Evolutionary conservation across 2,797 vertebrate genomes (phyloP), one percentile per base, ranked within the genome.

Genomic region (Bradypus variegatus): DNA sequence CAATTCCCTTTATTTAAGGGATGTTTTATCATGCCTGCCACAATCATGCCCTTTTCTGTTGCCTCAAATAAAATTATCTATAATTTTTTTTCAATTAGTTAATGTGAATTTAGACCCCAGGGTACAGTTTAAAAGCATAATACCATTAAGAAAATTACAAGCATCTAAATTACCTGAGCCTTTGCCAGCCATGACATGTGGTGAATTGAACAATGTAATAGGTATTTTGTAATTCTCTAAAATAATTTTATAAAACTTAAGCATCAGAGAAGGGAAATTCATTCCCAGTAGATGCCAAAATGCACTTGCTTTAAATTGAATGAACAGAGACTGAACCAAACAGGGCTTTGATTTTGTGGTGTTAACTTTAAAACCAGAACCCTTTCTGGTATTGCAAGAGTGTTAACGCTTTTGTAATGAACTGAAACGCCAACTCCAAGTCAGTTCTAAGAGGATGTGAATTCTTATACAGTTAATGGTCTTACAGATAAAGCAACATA

Each of bases 61-160:
- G 84, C 93, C 77, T 84, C 4, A 27, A 95, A 95, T 94, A 95
- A 95, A 95, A 96, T 95, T 94, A 93, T 87, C 94, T 78, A 36
- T 90, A 95, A 92, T 93, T 93, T 92, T 96, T 95, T 94, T 84
- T 92, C 94, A 91, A 84, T 93, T 90, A 93, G 87, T 92, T 96
- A 93, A 95, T 94, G 76, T 89, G 73, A 58, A 92, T 93, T 91
- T 89, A 69, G 89, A 93, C 94, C 90, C 94, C 21, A 67, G 84
- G 94, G 90, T 86, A 89, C 78, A 88, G 79, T 89, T 94, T 87
- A 89, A 96, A 89, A 95, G 90, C 8, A 1, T 93, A 93, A 93
- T 92, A 79, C 78, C 92, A 93, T 93, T 94, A 91, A 91, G 95
- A 94, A 94, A 89, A 96, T 94, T 86, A 95, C 87, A 93, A 93